Evolutionary conservation across 2,113 vertebrate genomes (phyloP), one percentile per base, ranked within the genome.

Genomic region (Oriolus oriolus): DNA sequence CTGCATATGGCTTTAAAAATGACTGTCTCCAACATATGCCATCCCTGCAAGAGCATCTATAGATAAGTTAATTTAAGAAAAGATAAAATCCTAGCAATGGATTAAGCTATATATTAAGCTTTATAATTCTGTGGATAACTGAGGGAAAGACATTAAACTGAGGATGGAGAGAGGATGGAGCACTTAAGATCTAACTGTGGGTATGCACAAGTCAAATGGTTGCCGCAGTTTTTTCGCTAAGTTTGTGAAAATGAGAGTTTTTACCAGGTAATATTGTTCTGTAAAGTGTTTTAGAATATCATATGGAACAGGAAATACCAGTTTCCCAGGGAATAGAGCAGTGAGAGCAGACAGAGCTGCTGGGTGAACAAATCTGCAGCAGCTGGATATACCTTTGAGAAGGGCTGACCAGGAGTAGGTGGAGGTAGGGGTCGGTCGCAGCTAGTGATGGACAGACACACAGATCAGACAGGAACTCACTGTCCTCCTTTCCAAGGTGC

Each of bases 61-160:
- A 85, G 88, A 90, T 87, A 96, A 93, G 90, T 90, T 96, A 95
- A 92, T 91, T 94, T 68, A 93, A 96, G 71, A 76, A 94, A 96
- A 93, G 79, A 94, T 86, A 93, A 93, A 96, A 93, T 44, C 45
- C 30, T 27, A 63, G 20, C 12, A 88, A 92, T 78, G n/a, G 84
- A 93, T 95, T 87, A 87, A 89, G 52, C 60, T 84, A 56, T 93
- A 93, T 92, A 93, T 95, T 95, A 93, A 68, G 69, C 64, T 93
- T 75, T 92, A 91, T 75, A 89, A 92, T 92, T 86, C 71, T 71
- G 79, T 63, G 56, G n/a, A 42, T 90, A 89, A 84, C 71, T 68
- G 44, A 92, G 64, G 80, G 82, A 86, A 84, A 44, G 88, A 59
- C 88, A 92, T 90, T 82, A 90, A 95, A 87, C 54, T 42, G 64